These are phyloP conservation scores for Phyllostomus hastatus DNA, from an alignment of 2,113 vertebrate genomes.

Conservation along the genomic window DNA sequence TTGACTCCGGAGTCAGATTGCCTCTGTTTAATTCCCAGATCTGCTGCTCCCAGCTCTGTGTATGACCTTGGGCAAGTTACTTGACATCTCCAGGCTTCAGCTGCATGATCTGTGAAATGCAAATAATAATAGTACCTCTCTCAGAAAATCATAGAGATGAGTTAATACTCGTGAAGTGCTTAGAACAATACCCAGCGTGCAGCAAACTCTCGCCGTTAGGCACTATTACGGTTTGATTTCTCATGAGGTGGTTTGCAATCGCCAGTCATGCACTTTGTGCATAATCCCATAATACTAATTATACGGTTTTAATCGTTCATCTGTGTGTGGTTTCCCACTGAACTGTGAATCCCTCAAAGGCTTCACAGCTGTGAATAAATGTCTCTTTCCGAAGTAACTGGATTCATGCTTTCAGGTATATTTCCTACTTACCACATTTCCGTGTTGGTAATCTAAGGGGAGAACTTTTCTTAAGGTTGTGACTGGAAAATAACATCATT, in stretches of 20 bases:
- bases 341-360: conserved; percentile 45
- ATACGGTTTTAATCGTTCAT: conserved; percentile 18
- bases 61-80: not conserved
- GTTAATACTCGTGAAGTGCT: not conserved
- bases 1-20: not conserved
- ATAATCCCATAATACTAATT: not conserved
- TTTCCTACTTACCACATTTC: conserved; percentile 33
- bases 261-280: not conserved
- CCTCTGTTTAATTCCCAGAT: not conserved
- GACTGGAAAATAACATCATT: not conserved
- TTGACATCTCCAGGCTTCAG: not conserved
- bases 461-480: conserved; percentile 10
- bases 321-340: conserved; percentile 35
- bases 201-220: not conserved
- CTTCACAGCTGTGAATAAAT: conserved; percentile 15
- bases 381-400: conserved; percentile 29
- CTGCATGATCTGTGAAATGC: not conserved
- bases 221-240: not conserved
- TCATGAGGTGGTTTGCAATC: not conserved
- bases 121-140: not conserved
- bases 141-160: not conserved
- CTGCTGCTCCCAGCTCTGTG: not conserved
- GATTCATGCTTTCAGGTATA: conserved; percentile 20
- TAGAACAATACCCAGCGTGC: not conserved
- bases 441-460: conserved; percentile 2